Evolutionary conservation across 2,113 vertebrate species (phyloP).

Genomic region (Arothron firmamentum): DNA sequence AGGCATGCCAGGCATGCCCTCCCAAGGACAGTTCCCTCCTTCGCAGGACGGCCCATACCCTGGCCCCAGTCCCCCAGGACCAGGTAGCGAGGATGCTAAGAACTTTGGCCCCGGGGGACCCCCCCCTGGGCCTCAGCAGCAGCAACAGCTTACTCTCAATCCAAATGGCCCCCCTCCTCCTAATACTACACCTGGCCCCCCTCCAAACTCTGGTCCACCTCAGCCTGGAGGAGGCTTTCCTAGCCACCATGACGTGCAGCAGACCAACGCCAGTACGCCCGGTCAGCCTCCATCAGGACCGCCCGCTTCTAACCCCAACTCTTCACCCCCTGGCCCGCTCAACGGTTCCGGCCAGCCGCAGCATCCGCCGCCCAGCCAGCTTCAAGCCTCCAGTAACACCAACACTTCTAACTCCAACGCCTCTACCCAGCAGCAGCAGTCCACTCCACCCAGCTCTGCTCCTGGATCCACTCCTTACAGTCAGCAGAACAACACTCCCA

Average conservation of each 20-base stretch:
- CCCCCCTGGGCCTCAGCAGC: constrained; percentile 71
- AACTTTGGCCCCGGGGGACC: constrained; percentile 71
- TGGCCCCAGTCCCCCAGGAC: constrained; percentile 77
- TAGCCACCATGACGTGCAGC: constrained; percentile 74
- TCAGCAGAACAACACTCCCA: constrained; percentile 75
- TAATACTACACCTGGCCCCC: constrained; percentile 72
- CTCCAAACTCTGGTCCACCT: constrained; percentile 77
- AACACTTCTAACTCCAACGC: constrained; percentile 73
- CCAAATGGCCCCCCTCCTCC: constrained; percentile 80
- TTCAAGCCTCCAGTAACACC: constrained; percentile 69
- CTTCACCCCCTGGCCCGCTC: constrained; percentile 74
- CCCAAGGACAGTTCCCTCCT: constrained; percentile 87
- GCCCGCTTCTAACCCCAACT: constrained; percentile 74
- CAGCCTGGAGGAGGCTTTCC: constrained; percentile 77
- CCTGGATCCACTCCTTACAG: constrained; percentile 82
- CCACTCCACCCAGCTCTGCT: constrained; percentile 74
- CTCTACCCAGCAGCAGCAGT: constrained; percentile 70
- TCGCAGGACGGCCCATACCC: constrained; percentile 78
- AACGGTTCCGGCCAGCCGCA: constrained; percentile 76
- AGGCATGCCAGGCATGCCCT: constrained; percentile 79
- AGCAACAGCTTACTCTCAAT: constrained; percentile 76
- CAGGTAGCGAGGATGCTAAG: constrained; percentile 76
- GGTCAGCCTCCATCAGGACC: constrained; percentile 76
- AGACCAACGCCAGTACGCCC: constrained; percentile 74
- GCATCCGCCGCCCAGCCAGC: constrained; percentile 69